A percentile compares a stretch with the other conserved stretches of the same genome.
phyloP scores from a whole-genome alignment of 92 coral and sea anemone species.

The Heliopora coerulea region DNA sequence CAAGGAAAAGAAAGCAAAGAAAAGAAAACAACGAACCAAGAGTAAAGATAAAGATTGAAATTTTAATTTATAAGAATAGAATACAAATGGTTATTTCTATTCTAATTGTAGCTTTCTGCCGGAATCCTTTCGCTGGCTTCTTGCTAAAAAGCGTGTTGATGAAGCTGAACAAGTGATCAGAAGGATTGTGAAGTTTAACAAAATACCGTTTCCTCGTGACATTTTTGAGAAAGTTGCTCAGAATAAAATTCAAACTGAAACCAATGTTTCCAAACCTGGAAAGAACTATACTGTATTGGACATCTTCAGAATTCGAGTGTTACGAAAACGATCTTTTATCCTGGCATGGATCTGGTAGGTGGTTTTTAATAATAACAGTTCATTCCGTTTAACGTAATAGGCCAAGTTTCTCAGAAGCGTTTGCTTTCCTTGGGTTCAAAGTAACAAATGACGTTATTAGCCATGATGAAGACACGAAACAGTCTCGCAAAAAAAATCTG shows the following conservation, averaged over 20 bases:
- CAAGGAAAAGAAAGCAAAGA: too few relatives aligned
- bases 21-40: too few relatives aligned
- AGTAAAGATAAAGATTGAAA: too few relatives aligned
- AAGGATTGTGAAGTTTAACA: slow-evolving; percentile 19
- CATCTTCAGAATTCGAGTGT: neutral
- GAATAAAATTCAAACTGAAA: neutral
- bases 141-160: slow-evolving; percentile 19
- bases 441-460: too few relatives aligned
- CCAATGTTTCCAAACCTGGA: neutral
- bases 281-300: slow-evolving; percentile 13
- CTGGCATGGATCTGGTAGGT: neutral
- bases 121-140: slow-evolving; percentile 34
- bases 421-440: too few relatives aligned
- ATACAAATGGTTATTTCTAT: too few relatives aligned
- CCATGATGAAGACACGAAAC: too few relatives aligned
- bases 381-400: too few relatives aligned
- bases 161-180: slow-evolving; percentile 15
- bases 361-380: too few relatives aligned
- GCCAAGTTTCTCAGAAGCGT: too few relatives aligned
- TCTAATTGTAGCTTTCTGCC: slow-evolving; percentile 1
- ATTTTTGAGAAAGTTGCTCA: slow-evolving; percentile 3
- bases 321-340: neutral
- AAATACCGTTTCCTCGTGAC: slow-evolving; percentile 18
- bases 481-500: too few relatives aligned
- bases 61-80: too few relatives aligned